Evolutionary conservation across 2,797 vertebrate genomes (phyloP).

Genomic region (Loriculus beryllinus): DNA sequence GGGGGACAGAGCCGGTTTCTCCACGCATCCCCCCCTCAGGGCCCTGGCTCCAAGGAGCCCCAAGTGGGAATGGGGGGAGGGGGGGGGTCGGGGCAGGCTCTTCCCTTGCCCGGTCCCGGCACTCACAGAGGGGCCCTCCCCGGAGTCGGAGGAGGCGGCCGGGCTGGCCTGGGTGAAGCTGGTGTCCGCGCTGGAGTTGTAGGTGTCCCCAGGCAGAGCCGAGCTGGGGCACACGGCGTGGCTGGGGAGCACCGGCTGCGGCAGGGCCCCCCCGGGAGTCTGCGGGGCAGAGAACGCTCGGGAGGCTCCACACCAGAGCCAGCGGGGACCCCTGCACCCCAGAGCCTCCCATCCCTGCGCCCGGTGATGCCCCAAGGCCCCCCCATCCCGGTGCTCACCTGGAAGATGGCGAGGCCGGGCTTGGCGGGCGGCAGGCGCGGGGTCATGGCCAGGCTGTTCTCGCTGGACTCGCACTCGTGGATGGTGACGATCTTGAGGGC

Average conservation of each 20-base stretch:
- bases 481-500: constrained; percentile 94
- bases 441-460: constrained; percentile 86
- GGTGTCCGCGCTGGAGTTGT: constrained; percentile 86
- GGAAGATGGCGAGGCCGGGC: constrained; percentile 92
- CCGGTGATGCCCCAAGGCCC: not conserved
- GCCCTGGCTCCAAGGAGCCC: not conserved
- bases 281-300: constrained; percentile 7
- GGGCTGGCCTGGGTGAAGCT: constrained; percentile 77
- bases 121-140: constrained; percentile 81
- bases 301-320: not conserved
- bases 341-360: accelerated
- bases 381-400: constrained; percentile 78
- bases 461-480: constrained; percentile 91
- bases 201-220: constrained; percentile 88
- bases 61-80: too few relatives aligned
- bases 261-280: constrained; percentile 80
- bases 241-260: constrained; percentile 84
- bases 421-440: constrained; percentile 78
- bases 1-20: not conserved
- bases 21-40: too few relatives aligned
- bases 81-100: not conserved
- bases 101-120: not conserved
- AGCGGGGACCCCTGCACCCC: not conserved
- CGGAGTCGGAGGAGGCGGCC: constrained; percentile 68
- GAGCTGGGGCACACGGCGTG: constrained; percentile 85